Conservation (phyloP, 37 sponge, comb jelly and placozoan species). For the Ianthella basta region DNA sequence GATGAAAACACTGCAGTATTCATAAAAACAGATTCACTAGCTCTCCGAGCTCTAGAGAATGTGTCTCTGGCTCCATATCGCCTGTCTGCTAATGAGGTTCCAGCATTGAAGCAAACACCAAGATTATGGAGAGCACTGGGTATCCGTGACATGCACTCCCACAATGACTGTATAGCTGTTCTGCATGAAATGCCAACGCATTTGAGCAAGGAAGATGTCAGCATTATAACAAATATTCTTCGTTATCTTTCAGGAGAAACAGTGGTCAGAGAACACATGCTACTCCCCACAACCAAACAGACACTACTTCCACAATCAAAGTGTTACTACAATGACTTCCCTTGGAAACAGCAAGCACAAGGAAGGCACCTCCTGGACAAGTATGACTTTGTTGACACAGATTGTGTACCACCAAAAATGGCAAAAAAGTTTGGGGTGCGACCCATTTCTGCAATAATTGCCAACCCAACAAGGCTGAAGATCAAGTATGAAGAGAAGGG, state of each 20-base stretch:
- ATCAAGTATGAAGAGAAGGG: constrained; percentile 44
- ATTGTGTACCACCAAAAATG: not conserved
- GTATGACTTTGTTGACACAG: constrained; percentile 49
- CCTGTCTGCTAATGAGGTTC: not conserved
- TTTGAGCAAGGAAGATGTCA: not conserved
- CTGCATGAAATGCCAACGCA: constrained; percentile 6
- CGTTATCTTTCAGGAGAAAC: not conserved
- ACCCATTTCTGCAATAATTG: constrained; percentile 55
- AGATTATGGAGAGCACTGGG: not conserved
- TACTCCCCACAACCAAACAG: constrained; percentile 34
- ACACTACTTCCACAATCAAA: constrained; percentile 23
- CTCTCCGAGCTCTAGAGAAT: not conserved
- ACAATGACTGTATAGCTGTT: not conserved
- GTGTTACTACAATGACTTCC: constrained; percentile 61
- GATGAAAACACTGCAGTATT: not conserved
- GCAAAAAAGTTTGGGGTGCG: constrained; percentile 55
- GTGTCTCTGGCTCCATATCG: constrained; percentile 23
- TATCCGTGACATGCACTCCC: not conserved
- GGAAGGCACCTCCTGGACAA: not conserved
- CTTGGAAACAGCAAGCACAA: constrained; percentile 22
- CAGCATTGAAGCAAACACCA: not conserved
- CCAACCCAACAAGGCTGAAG: constrained; percentile 51
- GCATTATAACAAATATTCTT: not conserved
- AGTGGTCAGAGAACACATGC: constrained; percentile 4
- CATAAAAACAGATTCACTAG: not conserved